Conservation (phyloP, 2,888 invertebrate genomes). For the Saturnia japonica region DNA sequence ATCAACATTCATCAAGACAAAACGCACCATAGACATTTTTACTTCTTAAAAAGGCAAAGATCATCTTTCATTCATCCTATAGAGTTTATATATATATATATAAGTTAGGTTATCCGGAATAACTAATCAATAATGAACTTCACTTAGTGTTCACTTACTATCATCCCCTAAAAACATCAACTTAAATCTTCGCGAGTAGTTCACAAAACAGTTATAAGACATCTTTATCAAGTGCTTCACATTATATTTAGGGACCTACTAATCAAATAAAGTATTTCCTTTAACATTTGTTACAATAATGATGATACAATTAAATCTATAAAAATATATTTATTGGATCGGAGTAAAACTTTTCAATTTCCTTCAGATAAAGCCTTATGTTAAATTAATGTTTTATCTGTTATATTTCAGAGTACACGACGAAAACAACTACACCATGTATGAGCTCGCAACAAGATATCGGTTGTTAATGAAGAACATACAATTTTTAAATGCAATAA, state of each 20-base stretch:
- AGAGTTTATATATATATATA: no score
- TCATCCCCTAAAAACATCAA: no score
- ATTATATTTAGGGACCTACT: background rate
- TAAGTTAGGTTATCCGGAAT: no score
- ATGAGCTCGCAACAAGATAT: constrained; percentile 42
- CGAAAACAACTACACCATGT: constrained; percentile 46
- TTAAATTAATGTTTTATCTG: constrained; percentile 34
- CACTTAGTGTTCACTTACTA: no score
- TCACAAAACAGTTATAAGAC: background rate
- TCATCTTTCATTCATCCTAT: no score
- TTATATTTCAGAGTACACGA: constrained; percentile 61
- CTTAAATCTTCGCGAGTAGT: background rate
- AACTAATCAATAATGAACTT: no score
- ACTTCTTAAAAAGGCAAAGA: no score
- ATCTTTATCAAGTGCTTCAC: background rate
- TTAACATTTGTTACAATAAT: background rate
- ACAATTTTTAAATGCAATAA: background rate
- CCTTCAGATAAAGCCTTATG: constrained; percentile 21
- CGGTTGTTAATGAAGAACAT: constrained; percentile 38
- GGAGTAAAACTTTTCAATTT: constrained; percentile 20
- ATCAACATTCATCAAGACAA: no score
- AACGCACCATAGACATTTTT: no score
- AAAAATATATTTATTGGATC: background rate
- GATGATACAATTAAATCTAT: background rate
- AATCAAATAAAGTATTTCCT: background rate